These are phyloP conservation scores for Drosophila parvula DNA, from an alignment of 1,140 invertebrate species.

Conservation along the genomic window DNA sequence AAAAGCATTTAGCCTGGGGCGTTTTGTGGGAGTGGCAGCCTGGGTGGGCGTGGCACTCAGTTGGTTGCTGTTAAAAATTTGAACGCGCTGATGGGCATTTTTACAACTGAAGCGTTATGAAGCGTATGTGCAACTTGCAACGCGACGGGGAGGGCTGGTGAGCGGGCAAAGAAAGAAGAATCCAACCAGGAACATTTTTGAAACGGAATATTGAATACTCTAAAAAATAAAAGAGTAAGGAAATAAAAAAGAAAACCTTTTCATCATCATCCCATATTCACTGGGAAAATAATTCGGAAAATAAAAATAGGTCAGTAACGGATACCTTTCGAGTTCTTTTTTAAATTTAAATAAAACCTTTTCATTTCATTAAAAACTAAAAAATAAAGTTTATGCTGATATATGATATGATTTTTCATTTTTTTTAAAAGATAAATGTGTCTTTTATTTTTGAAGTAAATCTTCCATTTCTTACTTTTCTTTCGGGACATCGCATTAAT, in stretches of 20 bases:
- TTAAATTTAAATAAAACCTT: neutral
- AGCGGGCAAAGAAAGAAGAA: conserved; percentile 11
- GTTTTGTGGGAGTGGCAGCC: conserved; percentile 28
- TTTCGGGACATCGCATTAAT: no score
- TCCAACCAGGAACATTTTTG: neutral
- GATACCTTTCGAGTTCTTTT: no score
- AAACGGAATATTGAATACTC: neutral
- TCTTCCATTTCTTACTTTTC: no score
- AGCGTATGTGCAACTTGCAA: conserved; percentile 71
- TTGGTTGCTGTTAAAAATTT: conserved; percentile 68
- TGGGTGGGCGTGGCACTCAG: conserved; percentile 43
- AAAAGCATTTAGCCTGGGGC: conserved; percentile 57
- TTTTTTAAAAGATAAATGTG: neutral
- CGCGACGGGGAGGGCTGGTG: conserved; percentile 2
- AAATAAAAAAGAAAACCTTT: neutral
- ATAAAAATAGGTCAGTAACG: neutral
- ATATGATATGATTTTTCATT: neutral
- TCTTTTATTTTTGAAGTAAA: no score
- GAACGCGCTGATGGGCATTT: conserved; percentile 78
- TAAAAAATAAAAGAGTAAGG: neutral
- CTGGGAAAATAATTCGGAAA: no score
- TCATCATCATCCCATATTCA: no score
- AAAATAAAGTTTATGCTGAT: neutral
- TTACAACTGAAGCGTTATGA: conserved; percentile 81
- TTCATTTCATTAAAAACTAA: neutral